Base-by-base conservation (phyloP, 1,140 invertebrate species). In the Drosophila bifasciata region DNA sequence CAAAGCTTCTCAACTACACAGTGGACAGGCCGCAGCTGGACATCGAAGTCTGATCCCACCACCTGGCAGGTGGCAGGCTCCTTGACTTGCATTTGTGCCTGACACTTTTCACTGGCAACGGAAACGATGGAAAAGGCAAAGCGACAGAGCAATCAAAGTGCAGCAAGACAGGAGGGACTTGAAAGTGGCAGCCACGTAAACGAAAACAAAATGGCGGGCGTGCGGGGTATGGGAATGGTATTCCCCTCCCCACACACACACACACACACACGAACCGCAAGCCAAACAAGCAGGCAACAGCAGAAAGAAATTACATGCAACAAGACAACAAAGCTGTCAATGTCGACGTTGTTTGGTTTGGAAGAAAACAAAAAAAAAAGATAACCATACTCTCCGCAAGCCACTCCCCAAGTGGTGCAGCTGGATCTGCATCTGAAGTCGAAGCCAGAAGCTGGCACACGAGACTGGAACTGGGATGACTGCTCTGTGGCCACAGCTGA, bases 321-420 rank as follows among this genome's bases (percentile, higher is more conserved):
- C 55, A 59, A 49, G 59, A 73, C 79, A 63, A 83, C 79, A 84
- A 76, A 75, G 72, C 86, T 86, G 80, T 76, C 72, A 61, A 59
- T 73, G 76, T 53, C 39, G 49, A 49, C 21, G 71, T 64, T 73
- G 52, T 58, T 79, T 62, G 45, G 64, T 53, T 67, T 48, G 21
- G 16, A 36, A 39, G 17, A n/a, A 51, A 36, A 32, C 15, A 36
- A 51, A 13, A n/a, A n/a, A 39, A 32, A 28, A 23, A 32, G 59
- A 52, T 60, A 53, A 55, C 49, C 72, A 81, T 76, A 16, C 39
- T 2, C 21, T 21, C 40, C 13, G 8, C n/a, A 4, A n/a, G n/a
- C 8, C 1, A 17, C 19, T 25, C 5, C 5, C 1, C 0, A 9
- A 25, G n/a, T n/a, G 16, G 3, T 32, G 13, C 7, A 15, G 9